Percentiles rank a stretch among this genome's conserved stretches.
phyloP scores from a whole-genome alignment of 2,797 vertebrate species.

The Karalla daura region DNA sequence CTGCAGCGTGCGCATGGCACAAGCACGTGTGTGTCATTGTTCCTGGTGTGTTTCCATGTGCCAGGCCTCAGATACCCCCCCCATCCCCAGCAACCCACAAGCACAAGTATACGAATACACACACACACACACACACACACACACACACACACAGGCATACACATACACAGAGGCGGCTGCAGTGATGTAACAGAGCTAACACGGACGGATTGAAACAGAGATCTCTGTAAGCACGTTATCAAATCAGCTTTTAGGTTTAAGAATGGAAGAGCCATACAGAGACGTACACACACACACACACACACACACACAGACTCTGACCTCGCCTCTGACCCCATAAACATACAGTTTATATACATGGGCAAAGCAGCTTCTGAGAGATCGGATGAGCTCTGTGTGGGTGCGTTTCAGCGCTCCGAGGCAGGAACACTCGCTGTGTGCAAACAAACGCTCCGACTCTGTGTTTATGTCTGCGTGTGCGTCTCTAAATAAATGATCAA shows the following conservation, averaged over 20 bases:
- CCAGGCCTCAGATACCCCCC: slow-evolving; percentile 51
- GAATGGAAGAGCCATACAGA: slow-evolving; percentile 48
- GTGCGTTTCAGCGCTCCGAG: not conserved
- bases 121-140: slow-evolving; percentile 9
- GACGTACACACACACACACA: slow-evolving; percentile 18
- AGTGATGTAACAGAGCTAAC: slow-evolving; percentile 79
- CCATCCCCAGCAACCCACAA: not conserved
- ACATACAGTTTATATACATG: slow-evolving; percentile 5
- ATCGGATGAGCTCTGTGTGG: not conserved
- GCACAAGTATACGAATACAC: slow-evolving; percentile 13
- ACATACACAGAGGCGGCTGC: slow-evolving; percentile 28
- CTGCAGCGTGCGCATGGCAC: slow-evolving; percentile 47
- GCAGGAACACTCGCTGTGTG: not conserved
- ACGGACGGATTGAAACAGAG: slow-evolving; percentile 73
- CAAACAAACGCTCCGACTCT: not conserved
- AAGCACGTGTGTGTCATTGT: slow-evolving; percentile 70
- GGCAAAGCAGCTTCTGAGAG: slow-evolving; percentile 12
- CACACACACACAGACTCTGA: not conserved
- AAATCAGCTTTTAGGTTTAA: slow-evolving; percentile 81
- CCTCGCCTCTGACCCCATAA: slow-evolving; percentile 10
- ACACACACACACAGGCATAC: slow-evolving; percentile 3
- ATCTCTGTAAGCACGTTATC: slow-evolving; percentile 78
- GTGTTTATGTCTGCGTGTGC: not conserved
- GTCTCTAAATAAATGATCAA: not conserved
- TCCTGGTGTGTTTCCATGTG: slow-evolving; percentile 64